Evolutionary conservation across 2,888 invertebrate genomes (phyloP), one percentile per base, ranked within the genome.

Genomic region (Drosophila maculinotata): DNA sequence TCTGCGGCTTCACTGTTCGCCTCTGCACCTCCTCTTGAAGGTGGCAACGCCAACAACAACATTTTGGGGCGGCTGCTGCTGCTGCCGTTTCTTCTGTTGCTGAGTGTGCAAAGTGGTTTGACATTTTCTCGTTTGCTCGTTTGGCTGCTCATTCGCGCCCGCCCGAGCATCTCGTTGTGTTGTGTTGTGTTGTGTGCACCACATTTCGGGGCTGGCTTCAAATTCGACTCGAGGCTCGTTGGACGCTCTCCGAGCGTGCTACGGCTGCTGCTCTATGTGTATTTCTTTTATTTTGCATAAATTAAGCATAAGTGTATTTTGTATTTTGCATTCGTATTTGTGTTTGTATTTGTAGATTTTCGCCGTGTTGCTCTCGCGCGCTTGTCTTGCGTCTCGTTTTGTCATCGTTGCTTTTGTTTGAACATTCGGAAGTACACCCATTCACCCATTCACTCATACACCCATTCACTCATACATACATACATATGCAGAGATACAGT

Each of bases 261-360:
- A 30, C 17, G 30, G 30, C 44, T 30, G 28, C 42, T 48, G 44
- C 44, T 60, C 48, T 65, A 71, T 79, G 75, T 77, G 82, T 82
- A 82, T 85, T 82, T 85, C 79, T 85, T 82, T 82, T 82, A 82
- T 82, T 82, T 82, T 82, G 86, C 81, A 82, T 82, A 82, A 82
- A 82, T 85, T 82, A 82, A 85, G 81, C 85, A 85, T 82, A 85
- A 85, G 85, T 85, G 85, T 81, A 69, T 59, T 79, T 81, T 79
- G 79, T 69, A 67, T 59, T 72, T 69, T 65, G 75, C 72, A 62
- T 71, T 49, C 51, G 56, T 53, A 49, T 78, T 80, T 73, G 77
- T 66, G 62, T 74, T 69, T 71, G 74, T 70, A 54, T 69, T 41
- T 42, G 45, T 36, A 41, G 15, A 44, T 33, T 64, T 69, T 38